Percentiles rank a stretch among this genome's conserved stretches.
Evolutionary conservation across 2,797 vertebrate species (phyloP).

Genomic region (Scolopax rusticola): DNA sequence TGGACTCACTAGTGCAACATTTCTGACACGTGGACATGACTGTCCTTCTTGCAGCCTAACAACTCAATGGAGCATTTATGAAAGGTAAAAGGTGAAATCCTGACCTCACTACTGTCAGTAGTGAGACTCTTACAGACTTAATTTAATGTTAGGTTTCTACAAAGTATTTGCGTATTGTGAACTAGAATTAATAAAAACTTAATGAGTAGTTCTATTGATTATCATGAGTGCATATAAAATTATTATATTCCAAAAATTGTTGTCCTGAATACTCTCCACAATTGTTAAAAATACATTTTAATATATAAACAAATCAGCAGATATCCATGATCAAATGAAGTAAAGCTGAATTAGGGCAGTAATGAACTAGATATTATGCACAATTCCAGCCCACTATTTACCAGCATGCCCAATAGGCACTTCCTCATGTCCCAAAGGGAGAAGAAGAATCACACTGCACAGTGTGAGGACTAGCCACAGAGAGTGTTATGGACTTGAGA

Average conservation of each 20-base stretch:
- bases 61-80: not conserved
- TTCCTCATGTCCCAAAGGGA: not conserved
- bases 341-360: not conserved
- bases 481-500: not conserved
- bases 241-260: not conserved
- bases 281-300: not conserved
- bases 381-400: not conserved
- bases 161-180: not conserved
- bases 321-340: not conserved
- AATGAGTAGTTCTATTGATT: not conserved
- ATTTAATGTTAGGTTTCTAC: not conserved
- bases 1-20: not conserved
- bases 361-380: not conserved
- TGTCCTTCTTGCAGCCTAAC: not conserved
- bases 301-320: not conserved
- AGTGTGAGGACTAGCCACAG: not conserved
- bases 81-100: not conserved
- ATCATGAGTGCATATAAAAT: not conserved
- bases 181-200: not conserved
- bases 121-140: not conserved
- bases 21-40: not conserved
- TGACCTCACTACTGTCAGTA: not conserved
- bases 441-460: not conserved
- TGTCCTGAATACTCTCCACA: not conserved
- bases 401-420: not conserved